These are phyloP conservation scores for Capreolus pygargus DNA, from an alignment of 2,113 vertebrate genomes.

Conservation along the genomic window DNA sequence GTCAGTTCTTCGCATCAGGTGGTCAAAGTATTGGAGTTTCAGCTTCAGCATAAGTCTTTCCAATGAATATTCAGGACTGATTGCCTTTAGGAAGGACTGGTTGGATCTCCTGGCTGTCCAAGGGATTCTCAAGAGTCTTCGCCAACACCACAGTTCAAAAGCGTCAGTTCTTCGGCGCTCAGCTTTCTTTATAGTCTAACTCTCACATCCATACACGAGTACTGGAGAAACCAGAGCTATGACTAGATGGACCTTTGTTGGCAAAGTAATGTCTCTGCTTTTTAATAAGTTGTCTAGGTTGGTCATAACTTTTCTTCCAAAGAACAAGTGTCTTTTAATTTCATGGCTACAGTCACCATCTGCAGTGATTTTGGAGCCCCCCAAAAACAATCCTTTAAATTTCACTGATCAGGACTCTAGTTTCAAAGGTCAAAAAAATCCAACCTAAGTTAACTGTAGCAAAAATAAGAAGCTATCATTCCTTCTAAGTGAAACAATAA, in stretches of 20 bases:
- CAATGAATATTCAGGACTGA: background rate
- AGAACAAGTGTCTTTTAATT: background rate
- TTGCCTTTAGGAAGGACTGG: background rate
- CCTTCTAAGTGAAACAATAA: background rate
- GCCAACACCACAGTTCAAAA: background rate
- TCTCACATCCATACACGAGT: background rate
- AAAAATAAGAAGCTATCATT: background rate
- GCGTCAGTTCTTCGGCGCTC: accelerated
- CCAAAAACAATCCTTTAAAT: background rate
- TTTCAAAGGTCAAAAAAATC: background rate
- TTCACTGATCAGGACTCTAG: background rate
- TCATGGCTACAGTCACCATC: background rate
- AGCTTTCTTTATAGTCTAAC: background rate
- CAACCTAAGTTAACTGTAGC: background rate
- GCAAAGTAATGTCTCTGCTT: background rate
- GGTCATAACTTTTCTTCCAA: background rate
- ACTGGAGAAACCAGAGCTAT: background rate
- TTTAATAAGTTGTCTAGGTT: background rate
- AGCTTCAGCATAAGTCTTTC: background rate
- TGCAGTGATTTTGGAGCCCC: background rate
- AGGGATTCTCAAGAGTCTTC: background rate
- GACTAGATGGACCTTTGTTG: background rate
- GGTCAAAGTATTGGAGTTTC: background rate
- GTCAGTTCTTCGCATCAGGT: background rate
- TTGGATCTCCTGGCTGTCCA: background rate